Evolutionary conservation across 2,888 invertebrate genomes (phyloP), one percentile per base, ranked within the genome.

Genomic region (Serripes groenlandicus): DNA sequence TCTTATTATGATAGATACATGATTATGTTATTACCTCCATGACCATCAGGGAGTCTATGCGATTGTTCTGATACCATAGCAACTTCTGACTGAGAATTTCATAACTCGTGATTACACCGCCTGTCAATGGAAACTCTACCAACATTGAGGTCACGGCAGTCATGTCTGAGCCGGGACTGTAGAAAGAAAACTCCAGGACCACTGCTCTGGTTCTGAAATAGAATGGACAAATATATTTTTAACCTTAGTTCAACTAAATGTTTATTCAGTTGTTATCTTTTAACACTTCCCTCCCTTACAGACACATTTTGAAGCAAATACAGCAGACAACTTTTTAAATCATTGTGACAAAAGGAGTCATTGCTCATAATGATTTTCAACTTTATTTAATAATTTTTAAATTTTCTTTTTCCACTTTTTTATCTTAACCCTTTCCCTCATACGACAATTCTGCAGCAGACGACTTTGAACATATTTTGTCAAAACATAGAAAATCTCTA

Each of bases 131-230:
- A 73, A 93, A 91, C 85, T 93, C 93, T 9, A 91, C 78, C 35
- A 91, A 73, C 23, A 92, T 69, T 0, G 89, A 86, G 7, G 95
- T 94, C 62, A 96, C 95, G 79, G 96, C 96, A 92, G 97, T 96
- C 21, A 96, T 94, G 93, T 97, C 96, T 26, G 96, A 94, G 91
- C 97, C 97, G 0, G 96, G 95, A 92, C 97, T 97, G 94, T 96
- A 97, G 56, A 97, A 93, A 4, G 96, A 96, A 89, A 97, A 97
- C 92, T 97, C 97, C 0, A 97, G 87, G 79, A 97, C 95, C 26
- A 97, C 94, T 0, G 96, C 96, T 84, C 97, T 94, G 0, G 97
- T 96, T 0, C 93, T 91, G 78, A 60, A 76, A 69, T 42, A 7
- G 37, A 37, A 21, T 3, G 49, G 21, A 49, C n/a, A n/a, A 49